Conservation (phyloP, 2,888 invertebrate genomes). For the Dexiosoma caninum region DNA sequence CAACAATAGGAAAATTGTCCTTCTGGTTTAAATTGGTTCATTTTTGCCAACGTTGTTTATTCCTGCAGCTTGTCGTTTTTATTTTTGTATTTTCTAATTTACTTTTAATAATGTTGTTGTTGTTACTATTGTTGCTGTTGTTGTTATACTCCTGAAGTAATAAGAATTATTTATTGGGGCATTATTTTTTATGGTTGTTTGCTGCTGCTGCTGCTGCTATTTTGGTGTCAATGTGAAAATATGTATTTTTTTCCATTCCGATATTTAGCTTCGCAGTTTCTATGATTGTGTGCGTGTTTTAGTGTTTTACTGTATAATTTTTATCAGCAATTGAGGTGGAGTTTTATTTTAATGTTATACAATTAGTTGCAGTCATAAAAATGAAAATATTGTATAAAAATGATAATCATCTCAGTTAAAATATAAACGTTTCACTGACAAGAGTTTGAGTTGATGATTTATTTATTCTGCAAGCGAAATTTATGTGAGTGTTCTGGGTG, state of each 20-base stretch:
- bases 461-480: neutral
- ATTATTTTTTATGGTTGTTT: conserved; percentile 56
- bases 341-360: conserved; percentile 58
- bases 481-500: too few species aligned
- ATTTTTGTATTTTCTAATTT: conserved; percentile 52
- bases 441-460: conserved; percentile 8
- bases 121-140: too few species aligned
- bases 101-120: conserved; percentile 54
- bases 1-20: conserved; percentile 32
- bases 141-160: conserved; percentile 25
- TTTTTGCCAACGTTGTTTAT: conserved; percentile 19
- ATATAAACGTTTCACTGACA: conserved; percentile 36
- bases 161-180: conserved; percentile 60
- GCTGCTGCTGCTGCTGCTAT: conserved; percentile 42
- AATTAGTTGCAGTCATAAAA: conserved; percentile 60
- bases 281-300: neutral
- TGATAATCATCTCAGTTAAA: conserved; percentile 29
- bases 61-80: conserved; percentile 12
- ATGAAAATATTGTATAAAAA: conserved; percentile 32
- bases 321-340: conserved; percentile 29
- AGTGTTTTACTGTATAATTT: neutral
- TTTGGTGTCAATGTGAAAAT: conserved; percentile 56
- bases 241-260: conserved; percentile 32
- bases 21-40: conserved; percentile 46
- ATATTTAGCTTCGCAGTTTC: neutral